A percentile compares a stretch with the other conserved stretches of the same genome.
Evolutionary conservation across 2,797 vertebrate genomes (phyloP).

Genomic region (Anniella stebbinsi): DNA sequence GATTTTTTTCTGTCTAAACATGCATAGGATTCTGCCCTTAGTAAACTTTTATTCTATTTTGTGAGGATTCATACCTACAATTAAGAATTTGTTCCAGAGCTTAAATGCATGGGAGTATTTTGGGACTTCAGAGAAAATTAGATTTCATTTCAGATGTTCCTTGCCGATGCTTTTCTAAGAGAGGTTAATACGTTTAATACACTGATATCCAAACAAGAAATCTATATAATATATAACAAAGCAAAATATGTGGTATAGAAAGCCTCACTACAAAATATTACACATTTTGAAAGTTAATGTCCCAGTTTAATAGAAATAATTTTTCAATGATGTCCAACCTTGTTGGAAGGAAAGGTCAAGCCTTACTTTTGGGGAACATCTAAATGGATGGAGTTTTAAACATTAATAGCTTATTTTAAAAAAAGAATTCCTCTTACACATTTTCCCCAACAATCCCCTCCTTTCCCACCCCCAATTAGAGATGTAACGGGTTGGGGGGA

Average conservation of each 20-base stretch:
- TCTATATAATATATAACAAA: background rate
- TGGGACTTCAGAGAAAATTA: background rate
- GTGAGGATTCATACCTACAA: background rate
- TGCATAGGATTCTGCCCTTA: too few relatives aligned
- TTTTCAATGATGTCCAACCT: background rate
- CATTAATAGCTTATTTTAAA: background rate
- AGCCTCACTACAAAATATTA: background rate
- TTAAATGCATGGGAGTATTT: background rate
- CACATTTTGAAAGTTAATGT: background rate
- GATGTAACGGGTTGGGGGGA: too few relatives aligned
- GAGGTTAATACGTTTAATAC: too few relatives aligned
- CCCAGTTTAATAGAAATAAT: background rate
- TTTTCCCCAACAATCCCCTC: too few relatives aligned
- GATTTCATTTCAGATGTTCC: background rate
- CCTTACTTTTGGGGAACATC: background rate
- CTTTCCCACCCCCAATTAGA: too few relatives aligned
- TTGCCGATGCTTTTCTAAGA: background rate
- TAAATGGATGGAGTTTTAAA: background rate
- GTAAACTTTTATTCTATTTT: background rate
- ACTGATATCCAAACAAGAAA: background rate
- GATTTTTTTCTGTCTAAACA: too few relatives aligned
- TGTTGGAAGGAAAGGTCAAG: background rate
- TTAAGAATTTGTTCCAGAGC: background rate
- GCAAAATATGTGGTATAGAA: background rate
- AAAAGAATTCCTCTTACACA: too few relatives aligned